A percentile compares a stretch with the other conserved stretches of the same genome.
Conservation (phyloP, 53 echinoderm and acorn worm genomes). For the Echinometra lucunter region DNA sequence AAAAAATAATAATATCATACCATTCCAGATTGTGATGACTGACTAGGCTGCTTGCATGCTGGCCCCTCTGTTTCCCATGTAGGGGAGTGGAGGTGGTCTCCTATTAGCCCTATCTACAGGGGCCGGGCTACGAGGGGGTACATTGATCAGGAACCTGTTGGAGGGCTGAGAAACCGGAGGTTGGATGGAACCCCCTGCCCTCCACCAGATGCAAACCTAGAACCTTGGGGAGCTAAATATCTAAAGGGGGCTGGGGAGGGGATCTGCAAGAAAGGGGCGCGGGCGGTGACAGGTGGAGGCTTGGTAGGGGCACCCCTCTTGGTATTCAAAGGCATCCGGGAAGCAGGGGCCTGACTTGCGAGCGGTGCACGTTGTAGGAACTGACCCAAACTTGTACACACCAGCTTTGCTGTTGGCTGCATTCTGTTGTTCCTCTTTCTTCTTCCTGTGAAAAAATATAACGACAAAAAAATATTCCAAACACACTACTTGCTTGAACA, state of each 20-base stretch:
- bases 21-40: background rate
- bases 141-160: constrained; percentile 32
- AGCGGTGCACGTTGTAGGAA: constrained; percentile 51
- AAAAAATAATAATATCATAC: background rate
- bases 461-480: background rate
- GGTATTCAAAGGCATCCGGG: background rate
- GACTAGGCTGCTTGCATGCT: background rate
- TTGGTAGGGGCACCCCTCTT: constrained; percentile 9
- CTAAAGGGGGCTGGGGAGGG: background rate
- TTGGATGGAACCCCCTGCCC: background rate
- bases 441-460: constrained; percentile 13
- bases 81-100: constrained; percentile 9
- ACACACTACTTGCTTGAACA: background rate
- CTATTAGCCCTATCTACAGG: background rate
- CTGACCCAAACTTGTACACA: constrained; percentile 57
- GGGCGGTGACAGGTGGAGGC: background rate
- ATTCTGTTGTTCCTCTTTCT: constrained; percentile 26
- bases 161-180: background rate
- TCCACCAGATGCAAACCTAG: background rate
- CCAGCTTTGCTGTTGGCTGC: background rate
- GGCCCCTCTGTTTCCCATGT: constrained; percentile 6
- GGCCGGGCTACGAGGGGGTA: constrained; percentile 6
- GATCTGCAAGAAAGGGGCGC: constrained; percentile 18
- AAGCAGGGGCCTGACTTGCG: background rate
- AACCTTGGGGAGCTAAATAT: background rate